Percentiles rank a stretch among this genome's conserved stretches.
Conservation (phyloP, 2,113 vertebrate species). For the Catharus minimus region DNA sequence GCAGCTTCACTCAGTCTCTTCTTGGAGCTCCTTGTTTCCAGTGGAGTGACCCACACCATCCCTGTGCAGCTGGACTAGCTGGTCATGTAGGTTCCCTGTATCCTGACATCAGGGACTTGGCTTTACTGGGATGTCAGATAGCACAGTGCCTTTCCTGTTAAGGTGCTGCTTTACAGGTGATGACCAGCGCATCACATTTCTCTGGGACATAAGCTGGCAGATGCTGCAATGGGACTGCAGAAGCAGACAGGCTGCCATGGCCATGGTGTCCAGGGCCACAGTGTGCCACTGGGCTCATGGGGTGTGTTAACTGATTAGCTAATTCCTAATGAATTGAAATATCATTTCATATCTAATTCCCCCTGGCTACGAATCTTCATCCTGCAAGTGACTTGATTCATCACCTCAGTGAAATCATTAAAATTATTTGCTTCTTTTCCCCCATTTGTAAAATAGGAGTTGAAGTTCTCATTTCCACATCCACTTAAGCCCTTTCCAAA, state of each 20-base stretch:
- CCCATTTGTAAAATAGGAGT: not conserved
- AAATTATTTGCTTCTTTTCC: not conserved
- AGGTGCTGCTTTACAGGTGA: not conserved
- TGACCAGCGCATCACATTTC: not conserved
- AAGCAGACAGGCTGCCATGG: not conserved
- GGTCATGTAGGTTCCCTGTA: not conserved
- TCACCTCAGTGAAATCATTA: not conserved
- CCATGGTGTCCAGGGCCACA: not conserved
- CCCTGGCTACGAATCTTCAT: not conserved
- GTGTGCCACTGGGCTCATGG: not conserved
- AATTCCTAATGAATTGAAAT: constrained; percentile 4
- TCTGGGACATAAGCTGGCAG: not conserved
- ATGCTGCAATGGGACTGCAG: not conserved
- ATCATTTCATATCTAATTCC: not conserved
- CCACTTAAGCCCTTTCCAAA: not conserved
- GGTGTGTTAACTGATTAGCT: not conserved
- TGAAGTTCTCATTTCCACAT: not conserved
- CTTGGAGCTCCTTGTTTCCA: not conserved
- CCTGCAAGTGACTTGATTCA: not conserved
- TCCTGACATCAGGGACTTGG: not conserved
- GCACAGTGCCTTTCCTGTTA: not conserved
- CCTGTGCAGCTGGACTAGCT: not conserved
- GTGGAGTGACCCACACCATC: not conserved
- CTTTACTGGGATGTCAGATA: not conserved
- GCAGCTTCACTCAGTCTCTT: not conserved